A percentile compares a stretch with the other conserved stretches of the same genome.
Evolutionary conservation across 2,797 vertebrate genomes (phyloP).

Genomic region (Myotis planiceps): DNA sequence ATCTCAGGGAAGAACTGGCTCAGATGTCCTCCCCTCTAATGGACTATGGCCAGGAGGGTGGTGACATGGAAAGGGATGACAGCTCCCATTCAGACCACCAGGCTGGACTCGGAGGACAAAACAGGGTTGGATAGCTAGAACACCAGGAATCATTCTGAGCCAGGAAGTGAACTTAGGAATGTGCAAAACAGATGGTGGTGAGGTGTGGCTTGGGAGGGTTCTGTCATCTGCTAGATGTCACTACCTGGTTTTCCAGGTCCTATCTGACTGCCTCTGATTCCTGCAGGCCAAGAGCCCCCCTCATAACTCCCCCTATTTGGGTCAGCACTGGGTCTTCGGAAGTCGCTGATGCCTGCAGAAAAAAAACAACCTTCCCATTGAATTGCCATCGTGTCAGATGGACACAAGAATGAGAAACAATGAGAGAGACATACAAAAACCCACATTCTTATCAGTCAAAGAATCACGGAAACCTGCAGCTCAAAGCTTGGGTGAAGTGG

Average conservation of each 20-base stretch:
- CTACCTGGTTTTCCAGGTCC: not conserved
- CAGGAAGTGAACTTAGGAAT: not conserved
- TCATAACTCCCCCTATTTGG: not conserved
- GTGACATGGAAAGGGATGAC: not conserved
- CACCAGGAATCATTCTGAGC: not conserved
- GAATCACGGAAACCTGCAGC: not conserved
- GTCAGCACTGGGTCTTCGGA: not conserved
- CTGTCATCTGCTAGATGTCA: not conserved
- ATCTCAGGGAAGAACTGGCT: not conserved
- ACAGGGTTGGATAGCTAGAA: not conserved
- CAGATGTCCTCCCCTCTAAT: too few relatives aligned
- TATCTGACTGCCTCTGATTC: not conserved
- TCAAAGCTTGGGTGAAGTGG: not conserved
- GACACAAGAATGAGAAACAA: not conserved
- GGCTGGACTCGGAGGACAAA: not conserved
- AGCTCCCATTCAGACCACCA: not conserved
- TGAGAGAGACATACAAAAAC: not conserved
- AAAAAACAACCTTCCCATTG: not conserved
- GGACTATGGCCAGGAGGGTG: not conserved
- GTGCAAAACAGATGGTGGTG: too few relatives aligned
- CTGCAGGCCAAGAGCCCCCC: not conserved
- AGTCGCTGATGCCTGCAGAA: not conserved
- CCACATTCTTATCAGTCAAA: not conserved
- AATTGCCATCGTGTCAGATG: not conserved
- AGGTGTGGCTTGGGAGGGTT: not conserved